These are phyloP conservation scores for Myanophis thanlyinensis DNA, from an alignment of 2,113 vertebrate genomes.

Conservation along the genomic window DNA sequence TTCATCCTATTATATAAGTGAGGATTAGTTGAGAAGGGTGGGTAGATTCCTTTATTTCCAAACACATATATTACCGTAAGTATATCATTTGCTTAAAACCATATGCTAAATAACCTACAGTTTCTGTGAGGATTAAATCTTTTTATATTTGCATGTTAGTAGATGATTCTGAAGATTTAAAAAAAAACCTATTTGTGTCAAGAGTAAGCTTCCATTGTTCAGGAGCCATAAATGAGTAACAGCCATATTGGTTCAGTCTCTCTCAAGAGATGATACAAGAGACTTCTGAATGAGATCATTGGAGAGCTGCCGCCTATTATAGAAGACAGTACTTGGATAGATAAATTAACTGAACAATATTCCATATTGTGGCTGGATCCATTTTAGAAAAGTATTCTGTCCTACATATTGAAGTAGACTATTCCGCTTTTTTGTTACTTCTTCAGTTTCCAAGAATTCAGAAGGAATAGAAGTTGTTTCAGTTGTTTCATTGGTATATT, in stretches of 20 bases:
- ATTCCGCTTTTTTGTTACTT: background rate
- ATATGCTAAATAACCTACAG: background rate
- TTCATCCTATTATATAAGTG: constrained; percentile 25
- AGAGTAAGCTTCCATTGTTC: background rate
- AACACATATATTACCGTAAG: constrained; percentile 17
- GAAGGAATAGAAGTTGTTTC: too few species aligned
- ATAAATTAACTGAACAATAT: background rate
- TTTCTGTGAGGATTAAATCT: background rate
- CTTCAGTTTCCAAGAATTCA: background rate
- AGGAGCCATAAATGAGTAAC: background rate
- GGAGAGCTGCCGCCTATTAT: background rate
- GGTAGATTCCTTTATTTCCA: constrained; percentile 20
- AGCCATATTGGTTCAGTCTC: background rate
- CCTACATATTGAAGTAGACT: background rate
- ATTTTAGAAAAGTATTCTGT: background rate
- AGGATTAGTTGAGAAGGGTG: background rate
- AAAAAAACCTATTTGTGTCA: background rate
- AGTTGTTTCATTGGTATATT: background rate
- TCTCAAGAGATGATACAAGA: background rate
- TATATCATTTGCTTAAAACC: background rate
- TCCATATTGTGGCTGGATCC: background rate
- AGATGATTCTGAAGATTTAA: background rate
- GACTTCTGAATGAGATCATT: background rate
- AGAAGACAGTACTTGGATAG: background rate
- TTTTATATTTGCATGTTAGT: constrained; percentile 6